Conservation (phyloP, 2,113 vertebrate genomes). For the Egretta garzetta region DNA sequence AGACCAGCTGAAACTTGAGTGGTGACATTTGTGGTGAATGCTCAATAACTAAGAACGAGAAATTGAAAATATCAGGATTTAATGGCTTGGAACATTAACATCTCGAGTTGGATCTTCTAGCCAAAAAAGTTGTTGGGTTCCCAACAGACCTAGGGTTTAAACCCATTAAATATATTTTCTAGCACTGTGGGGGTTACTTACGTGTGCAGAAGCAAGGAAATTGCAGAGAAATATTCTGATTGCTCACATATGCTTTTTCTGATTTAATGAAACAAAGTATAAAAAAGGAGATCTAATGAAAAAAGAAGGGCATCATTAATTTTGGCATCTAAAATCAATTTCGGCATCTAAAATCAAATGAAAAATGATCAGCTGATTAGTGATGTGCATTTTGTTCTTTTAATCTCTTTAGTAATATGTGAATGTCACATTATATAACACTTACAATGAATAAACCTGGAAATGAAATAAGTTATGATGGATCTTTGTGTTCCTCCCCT, state of each 20-base stretch:
- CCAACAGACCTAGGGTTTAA: not conserved
- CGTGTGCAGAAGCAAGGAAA: not conserved
- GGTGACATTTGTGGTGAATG: not conserved
- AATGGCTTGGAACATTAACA: not conserved
- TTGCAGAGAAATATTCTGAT: not conserved
- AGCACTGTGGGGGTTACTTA: not conserved
- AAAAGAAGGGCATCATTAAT: constrained; percentile 66
- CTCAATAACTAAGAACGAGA: not conserved
- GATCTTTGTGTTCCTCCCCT: constrained; percentile 55
- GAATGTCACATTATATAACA: constrained; percentile 70
- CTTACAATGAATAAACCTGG: constrained; percentile 61
- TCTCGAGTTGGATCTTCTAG: not conserved
- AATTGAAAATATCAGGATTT: not conserved
- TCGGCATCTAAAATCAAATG: constrained; percentile 59
- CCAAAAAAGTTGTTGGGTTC: constrained; percentile 1
- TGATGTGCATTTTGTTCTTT: constrained; percentile 58
- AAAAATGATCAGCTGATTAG: constrained; percentile 71
- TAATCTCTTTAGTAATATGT: constrained; percentile 63
- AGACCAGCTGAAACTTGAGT: not conserved
- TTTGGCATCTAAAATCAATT: constrained; percentile 66
- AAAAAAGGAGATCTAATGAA: constrained; percentile 13
- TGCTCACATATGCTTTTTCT: constrained; percentile 4
- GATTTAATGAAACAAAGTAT: constrained; percentile 28
- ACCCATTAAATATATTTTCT: not conserved
- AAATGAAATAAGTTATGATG: constrained; percentile 63